phyloP scores from a whole-genome alignment of 2,797 vertebrate genomes.

The Microctenopoma steveboyesi region DNA sequence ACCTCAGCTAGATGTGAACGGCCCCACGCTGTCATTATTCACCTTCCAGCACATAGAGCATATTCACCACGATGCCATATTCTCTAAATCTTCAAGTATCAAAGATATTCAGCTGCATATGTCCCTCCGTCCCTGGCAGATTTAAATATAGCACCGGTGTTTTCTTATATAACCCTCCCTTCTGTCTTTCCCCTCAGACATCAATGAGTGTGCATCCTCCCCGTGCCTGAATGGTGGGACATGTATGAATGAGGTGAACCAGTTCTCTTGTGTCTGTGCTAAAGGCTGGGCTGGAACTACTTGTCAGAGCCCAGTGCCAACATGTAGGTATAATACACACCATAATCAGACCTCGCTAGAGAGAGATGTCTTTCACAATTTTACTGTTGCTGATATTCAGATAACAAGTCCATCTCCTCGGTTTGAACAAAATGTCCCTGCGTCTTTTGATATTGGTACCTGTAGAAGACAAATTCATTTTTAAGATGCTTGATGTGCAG shows the following conservation, averaged over 20 bases:
- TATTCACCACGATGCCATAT: constrained; percentile 35
- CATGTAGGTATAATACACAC: constrained; percentile 78
- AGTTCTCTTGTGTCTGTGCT: constrained; percentile 85
- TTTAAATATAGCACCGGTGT: constrained; percentile 8
- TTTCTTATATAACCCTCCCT: constrained; percentile 7
- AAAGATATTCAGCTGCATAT: constrained; percentile 61
- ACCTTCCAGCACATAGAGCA: constrained; percentile 2
- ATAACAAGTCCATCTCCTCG: not conserved
- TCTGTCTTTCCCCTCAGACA: constrained; percentile 71
- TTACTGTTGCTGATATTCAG: not conserved
- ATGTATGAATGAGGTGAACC: constrained; percentile 85
- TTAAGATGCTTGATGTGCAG: not conserved
- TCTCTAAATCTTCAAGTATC: constrained; percentile 45
- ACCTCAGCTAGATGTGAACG: constrained; percentile 33
- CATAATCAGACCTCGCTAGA: constrained; percentile 13
- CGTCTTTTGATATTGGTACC: not conserved
- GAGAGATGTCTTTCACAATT: not conserved
- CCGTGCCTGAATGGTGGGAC: constrained; percentile 84
- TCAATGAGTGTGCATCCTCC: constrained; percentile 81
- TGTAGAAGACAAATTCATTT: constrained; percentile 1
- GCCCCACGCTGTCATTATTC: constrained; percentile 15
- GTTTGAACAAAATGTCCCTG: not conserved
- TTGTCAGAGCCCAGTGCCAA: constrained; percentile 85
- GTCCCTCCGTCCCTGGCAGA: constrained; percentile 21
- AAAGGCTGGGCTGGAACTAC: constrained; percentile 86